These are phyloP conservation scores for Disparrhopalites patrizii DNA, from an alignment of 2,888 invertebrate species.

Conservation along the genomic window DNA sequence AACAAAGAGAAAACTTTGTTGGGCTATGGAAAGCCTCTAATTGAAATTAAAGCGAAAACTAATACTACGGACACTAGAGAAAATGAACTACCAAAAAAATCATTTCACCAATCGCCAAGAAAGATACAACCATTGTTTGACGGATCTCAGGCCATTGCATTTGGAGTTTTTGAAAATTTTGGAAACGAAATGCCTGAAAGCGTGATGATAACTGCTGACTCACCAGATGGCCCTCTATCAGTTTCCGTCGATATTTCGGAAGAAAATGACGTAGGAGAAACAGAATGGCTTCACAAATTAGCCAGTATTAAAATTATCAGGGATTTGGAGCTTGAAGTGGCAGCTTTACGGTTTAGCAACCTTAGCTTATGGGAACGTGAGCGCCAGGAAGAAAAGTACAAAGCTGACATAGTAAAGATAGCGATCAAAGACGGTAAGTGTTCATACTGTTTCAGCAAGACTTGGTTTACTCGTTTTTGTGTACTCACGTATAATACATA, in stretches of 20 bases:
- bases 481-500: not conserved
- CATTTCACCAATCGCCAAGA: conserved; percentile 35
- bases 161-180: conserved; percentile 39
- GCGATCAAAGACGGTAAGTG: conserved; percentile 35
- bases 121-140: conserved; percentile 48
- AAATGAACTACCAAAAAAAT: not conserved
- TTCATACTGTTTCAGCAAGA: no score
- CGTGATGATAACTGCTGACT: conserved; percentile 37
- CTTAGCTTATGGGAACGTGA: not conserved
- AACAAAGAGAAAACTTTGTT: conserved; percentile 45
- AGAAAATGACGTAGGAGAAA: conserved; percentile 33
- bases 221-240: conserved; percentile 43
- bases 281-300: conserved; percentile 39
- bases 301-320: conserved; percentile 40
- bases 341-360: conserved; percentile 17
- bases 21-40: conserved; percentile 46
- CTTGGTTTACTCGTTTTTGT: no score
- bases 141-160: conserved; percentile 45
- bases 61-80: not conserved
- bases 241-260: conserved; percentile 22
- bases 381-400: conserved; percentile 23
- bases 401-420: conserved; percentile 38
- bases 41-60: not conserved
- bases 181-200: conserved; percentile 27
- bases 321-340: conserved; percentile 40